Conservation (phyloP, 1,140 invertebrate species). For the Laupala kohalensis region DNA sequence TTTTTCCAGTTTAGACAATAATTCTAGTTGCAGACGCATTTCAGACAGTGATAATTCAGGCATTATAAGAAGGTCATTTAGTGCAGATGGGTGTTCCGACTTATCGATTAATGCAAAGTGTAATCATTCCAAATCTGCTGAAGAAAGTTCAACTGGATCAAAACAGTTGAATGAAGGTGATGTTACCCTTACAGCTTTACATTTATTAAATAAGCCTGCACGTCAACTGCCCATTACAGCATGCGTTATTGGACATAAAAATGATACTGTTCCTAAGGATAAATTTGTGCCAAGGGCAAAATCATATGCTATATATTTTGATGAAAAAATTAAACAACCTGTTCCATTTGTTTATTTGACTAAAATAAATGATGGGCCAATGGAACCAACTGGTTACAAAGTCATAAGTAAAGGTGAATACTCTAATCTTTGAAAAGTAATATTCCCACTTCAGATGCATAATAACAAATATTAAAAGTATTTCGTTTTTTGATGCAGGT, state of each 20-base stretch:
- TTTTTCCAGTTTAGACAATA: background rate
- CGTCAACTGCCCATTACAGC: slow-evolving; percentile 17
- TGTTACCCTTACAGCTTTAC: slow-evolving; percentile 1
- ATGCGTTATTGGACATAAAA: slow-evolving; percentile 18
- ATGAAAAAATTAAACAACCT: slow-evolving; percentile 9
- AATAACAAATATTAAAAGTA: background rate
- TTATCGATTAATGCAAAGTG: no score
- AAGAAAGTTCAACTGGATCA: background rate
- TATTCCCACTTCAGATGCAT: background rate
- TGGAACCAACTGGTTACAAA: slow-evolving; percentile 20
- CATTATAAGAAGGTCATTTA: background rate
- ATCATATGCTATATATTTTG: slow-evolving; percentile 15
- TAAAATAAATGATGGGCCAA: slow-evolving; percentile 19
- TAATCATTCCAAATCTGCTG: background rate
- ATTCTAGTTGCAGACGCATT: background rate
- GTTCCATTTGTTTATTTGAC: slow-evolving; percentile 17
- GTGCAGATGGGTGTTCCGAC: no score
- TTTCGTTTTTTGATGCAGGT: slow-evolving; percentile 16
- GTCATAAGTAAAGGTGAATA: slow-evolving; percentile 15
- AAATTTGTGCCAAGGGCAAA: background rate
- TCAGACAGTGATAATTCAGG: background rate
- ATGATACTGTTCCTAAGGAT: background rate
- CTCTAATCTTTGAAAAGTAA: background rate
- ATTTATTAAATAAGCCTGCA: slow-evolving; percentile 21
- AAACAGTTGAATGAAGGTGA: slow-evolving; percentile 2